phyloP scores from a whole-genome alignment of 1,140 invertebrate species.

The Drosophila quadrilineata region DNA sequence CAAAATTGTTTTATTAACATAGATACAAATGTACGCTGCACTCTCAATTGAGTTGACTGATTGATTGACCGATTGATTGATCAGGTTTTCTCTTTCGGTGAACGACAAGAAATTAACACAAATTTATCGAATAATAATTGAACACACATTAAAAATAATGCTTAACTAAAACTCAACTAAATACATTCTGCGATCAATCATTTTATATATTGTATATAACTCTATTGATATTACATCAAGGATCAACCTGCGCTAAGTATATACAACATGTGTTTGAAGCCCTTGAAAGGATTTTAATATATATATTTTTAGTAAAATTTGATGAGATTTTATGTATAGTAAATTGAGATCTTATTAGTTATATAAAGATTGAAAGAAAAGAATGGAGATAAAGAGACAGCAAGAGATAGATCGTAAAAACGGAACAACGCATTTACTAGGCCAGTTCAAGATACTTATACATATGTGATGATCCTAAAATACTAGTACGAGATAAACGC shows the following conservation, averaged over 20 bases:
- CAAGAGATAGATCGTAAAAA: slow-evolving; percentile 18
- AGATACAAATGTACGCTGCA: not conserved
- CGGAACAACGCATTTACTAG: slow-evolving; percentile 30
- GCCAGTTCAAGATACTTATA: slow-evolving; percentile 32
- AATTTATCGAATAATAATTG: slow-evolving; percentile 35
- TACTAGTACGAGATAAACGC: slow-evolving; percentile 37
- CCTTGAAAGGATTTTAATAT: too few relatives aligned
- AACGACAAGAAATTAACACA: slow-evolving; percentile 33
- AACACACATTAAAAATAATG: slow-evolving; percentile 49
- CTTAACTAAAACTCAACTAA: slow-evolving; percentile 59
- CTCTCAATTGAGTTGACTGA: slow-evolving; percentile 2
- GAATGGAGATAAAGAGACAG: slow-evolving; percentile 6
- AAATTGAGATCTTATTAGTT: slow-evolving; percentile 11
- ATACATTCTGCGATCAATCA: slow-evolving; percentile 30
- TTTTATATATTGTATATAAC: not conserved
- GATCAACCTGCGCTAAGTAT: slow-evolving; percentile 29
- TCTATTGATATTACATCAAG: slow-evolving; percentile 6
- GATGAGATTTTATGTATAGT: slow-evolving; percentile 14
- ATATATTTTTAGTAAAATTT: slow-evolving; percentile 18
- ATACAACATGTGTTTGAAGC: too few relatives aligned
- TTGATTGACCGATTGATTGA: slow-evolving; percentile 11
- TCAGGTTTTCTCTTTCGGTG: not conserved
- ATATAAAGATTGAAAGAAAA: not conserved
- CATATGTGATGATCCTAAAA: slow-evolving; percentile 29
- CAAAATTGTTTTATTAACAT: not conserved